Evolutionary conservation across 2,888 invertebrate genomes (phyloP).

Genomic region (Troides aeacus): DNA sequence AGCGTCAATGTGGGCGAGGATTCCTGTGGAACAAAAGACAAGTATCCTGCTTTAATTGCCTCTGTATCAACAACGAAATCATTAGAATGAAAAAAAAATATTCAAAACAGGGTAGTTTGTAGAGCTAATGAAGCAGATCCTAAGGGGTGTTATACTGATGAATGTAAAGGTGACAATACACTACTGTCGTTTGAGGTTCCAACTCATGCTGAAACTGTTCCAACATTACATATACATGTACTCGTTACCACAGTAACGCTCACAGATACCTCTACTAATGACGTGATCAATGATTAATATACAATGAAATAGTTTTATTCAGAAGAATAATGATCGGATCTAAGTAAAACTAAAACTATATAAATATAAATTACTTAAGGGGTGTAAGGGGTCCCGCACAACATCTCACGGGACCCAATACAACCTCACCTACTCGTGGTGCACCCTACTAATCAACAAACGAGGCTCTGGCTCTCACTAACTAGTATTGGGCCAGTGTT

Average conservation of each 20-base stretch:
- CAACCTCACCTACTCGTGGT: no score
- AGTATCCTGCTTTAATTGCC: constrained; percentile 70
- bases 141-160: not conserved
- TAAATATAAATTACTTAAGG: no score
- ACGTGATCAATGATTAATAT: no score
- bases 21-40: constrained; percentile 84
- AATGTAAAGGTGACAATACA: not conserved
- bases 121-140: not conserved
- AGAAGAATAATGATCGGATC: not conserved
- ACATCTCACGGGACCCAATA: no score
- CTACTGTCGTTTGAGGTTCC: not conserved
- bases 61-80: constrained; percentile 30
- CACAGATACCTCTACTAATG: no score
- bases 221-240: no score
- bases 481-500: no score
- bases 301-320: not conserved
- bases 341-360: no score
- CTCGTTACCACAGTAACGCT: no score
- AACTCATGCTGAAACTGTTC: not conserved
- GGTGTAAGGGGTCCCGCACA: no score
- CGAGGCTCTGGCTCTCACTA: no score
- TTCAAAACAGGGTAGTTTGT: not conserved
- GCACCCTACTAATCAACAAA: no score
- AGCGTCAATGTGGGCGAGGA: constrained; percentile 88
- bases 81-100: not conserved